Conservation (phyloP, 2,113 vertebrate species). For the Pyxicephalus adspersus region DNA sequence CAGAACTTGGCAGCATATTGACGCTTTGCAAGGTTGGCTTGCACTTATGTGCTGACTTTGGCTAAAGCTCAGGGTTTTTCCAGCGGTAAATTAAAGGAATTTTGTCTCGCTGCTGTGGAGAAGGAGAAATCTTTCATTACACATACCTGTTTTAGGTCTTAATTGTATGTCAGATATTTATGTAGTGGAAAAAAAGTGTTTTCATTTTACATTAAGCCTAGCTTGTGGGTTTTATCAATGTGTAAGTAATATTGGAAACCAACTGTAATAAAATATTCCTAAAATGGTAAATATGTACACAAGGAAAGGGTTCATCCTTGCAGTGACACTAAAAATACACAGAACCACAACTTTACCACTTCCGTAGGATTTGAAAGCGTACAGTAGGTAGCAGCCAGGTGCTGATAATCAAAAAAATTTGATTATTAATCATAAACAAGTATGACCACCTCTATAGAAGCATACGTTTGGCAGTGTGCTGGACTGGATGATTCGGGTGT, state of each 20-base stretch:
- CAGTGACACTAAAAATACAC: not conserved
- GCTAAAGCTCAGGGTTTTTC: constrained; percentile 29
- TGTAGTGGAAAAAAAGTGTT: not conserved
- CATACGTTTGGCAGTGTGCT: too few relatives aligned
- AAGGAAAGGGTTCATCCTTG: not conserved
- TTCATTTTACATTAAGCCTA: constrained; percentile 6
- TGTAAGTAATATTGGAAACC: not conserved
- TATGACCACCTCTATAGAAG: too few relatives aligned
- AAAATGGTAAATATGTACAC: not conserved
- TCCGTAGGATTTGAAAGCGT: too few relatives aligned
- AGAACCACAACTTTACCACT: too few relatives aligned
- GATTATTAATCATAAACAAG: too few relatives aligned
- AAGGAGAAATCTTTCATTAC: constrained; percentile 19
- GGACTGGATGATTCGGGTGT: too few relatives aligned
- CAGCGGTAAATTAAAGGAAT: constrained; percentile 42
- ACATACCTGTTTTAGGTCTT: constrained; percentile 25
- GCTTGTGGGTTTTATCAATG: not conserved
- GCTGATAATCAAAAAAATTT: too few relatives aligned
- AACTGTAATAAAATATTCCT: not conserved
- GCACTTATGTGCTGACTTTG: constrained; percentile 46
- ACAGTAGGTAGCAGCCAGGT: too few relatives aligned
- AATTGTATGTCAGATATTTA: constrained; percentile 12
- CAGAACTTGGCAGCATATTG: constrained; percentile 1
- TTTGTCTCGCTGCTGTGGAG: not conserved
- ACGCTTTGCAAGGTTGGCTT: constrained; percentile 8